Evolutionary conservation across 1,140 invertebrate genomes (phyloP).

Genomic region (Branchinecta lynchi): DNA sequence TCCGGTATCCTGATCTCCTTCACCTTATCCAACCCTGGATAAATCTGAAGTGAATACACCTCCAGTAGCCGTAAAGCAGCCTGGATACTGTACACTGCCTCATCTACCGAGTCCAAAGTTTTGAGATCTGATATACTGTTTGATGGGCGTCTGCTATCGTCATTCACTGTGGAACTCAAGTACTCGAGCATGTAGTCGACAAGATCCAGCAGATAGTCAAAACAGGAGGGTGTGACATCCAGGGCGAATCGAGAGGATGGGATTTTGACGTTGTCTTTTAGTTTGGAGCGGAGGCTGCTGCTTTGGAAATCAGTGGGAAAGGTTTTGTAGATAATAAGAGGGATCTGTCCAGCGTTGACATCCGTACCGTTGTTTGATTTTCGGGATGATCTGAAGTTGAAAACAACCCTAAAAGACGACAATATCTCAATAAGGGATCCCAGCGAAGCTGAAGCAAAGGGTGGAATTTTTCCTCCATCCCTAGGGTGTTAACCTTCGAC

Average conservation of each 20-base stretch:
- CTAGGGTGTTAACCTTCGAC: too few relatives aligned
- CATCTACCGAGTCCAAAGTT: neutral
- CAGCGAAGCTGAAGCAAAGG: neutral
- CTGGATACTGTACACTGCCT: constrained; percentile 59
- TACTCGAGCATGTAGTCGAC: neutral
- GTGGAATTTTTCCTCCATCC: too few relatives aligned
- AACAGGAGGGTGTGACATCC: constrained; percentile 44
- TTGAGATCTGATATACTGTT: neutral
- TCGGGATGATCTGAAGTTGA: constrained; percentile 91
- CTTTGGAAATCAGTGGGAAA: constrained; percentile 48
- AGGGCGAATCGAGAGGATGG: constrained; percentile 58
- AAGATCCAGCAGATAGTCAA: constrained; percentile 4
- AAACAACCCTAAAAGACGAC: constrained; percentile 49
- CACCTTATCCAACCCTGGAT: constrained; percentile 40
- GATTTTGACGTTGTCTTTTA: constrained; percentile 46
- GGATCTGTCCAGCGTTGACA: constrained; percentile 93
- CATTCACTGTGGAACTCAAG: neutral
- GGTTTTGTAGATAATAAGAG: constrained; percentile 75
- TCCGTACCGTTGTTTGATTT: constrained; percentile 98
- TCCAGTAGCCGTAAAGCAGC: constrained; percentile 61
- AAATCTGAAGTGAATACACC: constrained; percentile 75
- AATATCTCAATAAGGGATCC: neutral
- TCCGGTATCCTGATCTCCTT: neutral
- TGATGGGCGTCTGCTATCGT: neutral
- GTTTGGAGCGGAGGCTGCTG: constrained; percentile 37